A percentile compares a stretch with the other conserved stretches of the same genome.
These are phyloP conservation scores for Belgica antarctica DNA, from an alignment of 2,888 invertebrate species.

Conservation along the genomic window DNA sequence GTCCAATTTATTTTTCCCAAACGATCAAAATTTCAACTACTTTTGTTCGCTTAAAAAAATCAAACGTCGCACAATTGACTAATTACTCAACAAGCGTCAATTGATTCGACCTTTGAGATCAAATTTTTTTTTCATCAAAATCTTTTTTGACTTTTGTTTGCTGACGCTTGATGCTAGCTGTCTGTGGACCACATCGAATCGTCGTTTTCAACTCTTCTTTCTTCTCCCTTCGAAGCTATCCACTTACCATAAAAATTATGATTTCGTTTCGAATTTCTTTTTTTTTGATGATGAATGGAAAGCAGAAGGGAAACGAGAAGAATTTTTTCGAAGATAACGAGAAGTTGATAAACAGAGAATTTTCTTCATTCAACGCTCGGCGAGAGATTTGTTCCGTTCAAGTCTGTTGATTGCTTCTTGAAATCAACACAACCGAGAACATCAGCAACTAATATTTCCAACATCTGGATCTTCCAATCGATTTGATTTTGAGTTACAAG, in stretches of 20 bases:
- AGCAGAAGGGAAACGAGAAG: not conserved
- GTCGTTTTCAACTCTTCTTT: not conserved
- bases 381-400: constrained; percentile 2
- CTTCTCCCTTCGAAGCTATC: not conserved
- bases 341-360: not conserved
- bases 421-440: too few species aligned
- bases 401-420: not conserved
- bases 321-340: constrained; percentile 8
- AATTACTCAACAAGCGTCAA: not conserved
- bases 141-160: too few species aligned
- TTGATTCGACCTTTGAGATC: not conserved
- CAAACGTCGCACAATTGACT: too few species aligned
- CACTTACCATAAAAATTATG: not conserved
- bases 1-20: too few species aligned
- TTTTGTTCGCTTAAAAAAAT: too few species aligned
- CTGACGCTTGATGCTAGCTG: not conserved
- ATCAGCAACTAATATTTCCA: not conserved
- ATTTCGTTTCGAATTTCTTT: constrained; percentile 11
- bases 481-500: not conserved
- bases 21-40: too few species aligned
- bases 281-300: not conserved
- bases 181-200: constrained; percentile 1
- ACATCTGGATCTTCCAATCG: not conserved
- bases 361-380: not conserved
- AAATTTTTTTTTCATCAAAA: not conserved